Percentiles rank a stretch among this genome's conserved stretches.
Evolutionary conservation across 2,797 vertebrate genomes (phyloP).

Genomic region (Lagodon rhomboides): DNA sequence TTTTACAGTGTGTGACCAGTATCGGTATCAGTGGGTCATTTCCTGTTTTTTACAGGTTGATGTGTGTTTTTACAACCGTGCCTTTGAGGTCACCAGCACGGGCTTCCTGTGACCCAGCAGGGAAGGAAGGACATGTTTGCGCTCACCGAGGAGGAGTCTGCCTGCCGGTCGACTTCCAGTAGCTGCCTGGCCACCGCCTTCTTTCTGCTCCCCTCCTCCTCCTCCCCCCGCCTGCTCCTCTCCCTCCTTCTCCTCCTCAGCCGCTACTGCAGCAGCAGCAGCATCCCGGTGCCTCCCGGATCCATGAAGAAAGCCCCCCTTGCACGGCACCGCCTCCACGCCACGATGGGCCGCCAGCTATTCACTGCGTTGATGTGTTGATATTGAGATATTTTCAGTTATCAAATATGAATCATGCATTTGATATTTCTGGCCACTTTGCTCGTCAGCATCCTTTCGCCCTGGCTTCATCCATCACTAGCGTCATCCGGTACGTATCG

Average conservation of each 20-base stretch:
- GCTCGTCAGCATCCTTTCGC: conserved; percentile 85
- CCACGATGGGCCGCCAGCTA: conserved; percentile 80
- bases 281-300: conserved; percentile 72
- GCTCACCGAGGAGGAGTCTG: conserved; percentile 76
- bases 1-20: background rate
- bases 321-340: conserved; percentile 67
- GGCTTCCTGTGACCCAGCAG: conserved; percentile 35
- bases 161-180: conserved; percentile 67
- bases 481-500: conserved; percentile 90
- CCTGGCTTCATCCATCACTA: conserved; percentile 81
- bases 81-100: conserved; percentile 59
- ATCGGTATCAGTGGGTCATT: background rate
- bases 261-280: conserved; percentile 73
- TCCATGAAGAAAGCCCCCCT: conserved; percentile 76
- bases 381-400: conserved; percentile 80
- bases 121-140: conserved; percentile 69
- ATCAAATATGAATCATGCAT: conserved; percentile 91
- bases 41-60: conserved; percentile 4
- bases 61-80: background rate
- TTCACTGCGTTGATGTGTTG: conserved; percentile 81
- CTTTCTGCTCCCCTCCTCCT: conserved; percentile 45
- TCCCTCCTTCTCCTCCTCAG: conserved; percentile 4
- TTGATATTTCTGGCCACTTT: conserved; percentile 87
- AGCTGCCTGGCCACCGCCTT: conserved; percentile 84
- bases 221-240: background rate